Percentiles rank a stretch among this genome's conserved stretches.
Conservation (phyloP, 1,140 invertebrate species). For the Magallana angulata region DNA sequence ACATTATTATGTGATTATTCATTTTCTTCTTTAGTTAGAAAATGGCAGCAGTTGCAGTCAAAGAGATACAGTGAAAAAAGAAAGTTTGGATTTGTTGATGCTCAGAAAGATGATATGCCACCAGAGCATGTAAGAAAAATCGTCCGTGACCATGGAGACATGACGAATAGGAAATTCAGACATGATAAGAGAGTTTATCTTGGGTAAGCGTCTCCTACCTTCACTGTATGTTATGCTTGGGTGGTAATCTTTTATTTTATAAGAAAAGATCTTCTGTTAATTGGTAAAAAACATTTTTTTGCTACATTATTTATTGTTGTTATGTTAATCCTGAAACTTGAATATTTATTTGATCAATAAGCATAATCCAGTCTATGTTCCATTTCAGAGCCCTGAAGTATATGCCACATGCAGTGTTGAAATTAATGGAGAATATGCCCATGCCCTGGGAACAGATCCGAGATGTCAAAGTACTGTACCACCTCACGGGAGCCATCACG, state of each 20-base stretch:
- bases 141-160: constrained; percentile 99
- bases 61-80: constrained; percentile 98
- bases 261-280: too few relatives aligned
- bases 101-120: constrained; percentile 99
- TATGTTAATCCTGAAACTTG: too few relatives aligned
- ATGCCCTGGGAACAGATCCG: constrained; percentile 99
- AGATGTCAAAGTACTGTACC: constrained; percentile 98
- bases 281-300: too few relatives aligned
- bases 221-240: too few relatives aligned
- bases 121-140: constrained; percentile 99
- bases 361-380: background rate
- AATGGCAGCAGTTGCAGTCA: constrained; percentile 99
- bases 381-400: constrained; percentile 94
- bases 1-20: background rate
- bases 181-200: constrained; percentile 99
- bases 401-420: constrained; percentile 99
- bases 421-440: constrained; percentile 99
- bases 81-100: constrained; percentile 99
- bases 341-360: too few relatives aligned
- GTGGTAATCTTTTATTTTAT: too few relatives aligned
- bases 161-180: constrained; percentile 98
- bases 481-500: constrained; percentile 99
- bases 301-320: too few relatives aligned
- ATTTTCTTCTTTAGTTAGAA: constrained; percentile 85
- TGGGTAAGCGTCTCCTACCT: constrained; percentile 83